Conservation (phyloP, 2,888 invertebrate genomes). For the Cantharis flavilabris region DNA sequence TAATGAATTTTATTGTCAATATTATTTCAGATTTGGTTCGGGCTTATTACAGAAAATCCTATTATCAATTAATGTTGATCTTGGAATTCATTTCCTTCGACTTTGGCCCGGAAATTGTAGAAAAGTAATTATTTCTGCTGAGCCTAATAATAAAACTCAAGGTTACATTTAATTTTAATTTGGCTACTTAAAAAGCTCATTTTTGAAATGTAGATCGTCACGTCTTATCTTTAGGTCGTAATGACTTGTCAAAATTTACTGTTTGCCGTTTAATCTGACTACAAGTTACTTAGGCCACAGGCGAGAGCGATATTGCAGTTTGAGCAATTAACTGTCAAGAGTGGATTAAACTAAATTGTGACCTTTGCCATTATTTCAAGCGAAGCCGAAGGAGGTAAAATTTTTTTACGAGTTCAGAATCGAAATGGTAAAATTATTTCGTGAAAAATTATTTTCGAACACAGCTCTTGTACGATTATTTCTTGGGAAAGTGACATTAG, state of each 20-base stretch:
- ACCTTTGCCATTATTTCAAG: background rate
- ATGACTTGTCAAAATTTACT: slow-evolving; percentile 10
- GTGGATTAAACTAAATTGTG: slow-evolving; percentile 13
- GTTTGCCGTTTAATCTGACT: slow-evolving; percentile 16
- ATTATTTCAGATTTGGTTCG: slow-evolving; percentile 8
- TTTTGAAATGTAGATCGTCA: background rate
- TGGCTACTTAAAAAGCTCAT: background rate
- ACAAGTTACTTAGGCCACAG: slow-evolving; percentile 11
- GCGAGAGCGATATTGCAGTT: slow-evolving; percentile 11
- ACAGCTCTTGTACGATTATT: background rate
- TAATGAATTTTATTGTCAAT: slow-evolving; percentile 5
- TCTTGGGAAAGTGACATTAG: slow-evolving; percentile 10
- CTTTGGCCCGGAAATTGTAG: background rate
- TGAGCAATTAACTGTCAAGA: slow-evolving; percentile 14
- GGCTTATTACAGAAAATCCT: background rate
- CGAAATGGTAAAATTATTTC: background rate
- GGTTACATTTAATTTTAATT: background rate
- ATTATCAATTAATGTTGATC: background rate
- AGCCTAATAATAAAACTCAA: background rate
- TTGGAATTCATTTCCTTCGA: background rate
- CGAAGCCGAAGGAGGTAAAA: background rate
- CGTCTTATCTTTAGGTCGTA: background rate
- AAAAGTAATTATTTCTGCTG: background rate
- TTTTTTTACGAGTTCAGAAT: background rate
- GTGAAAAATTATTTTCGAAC: background rate